phyloP scores from a whole-genome alignment of 2,888 invertebrate species.

The Tyria jacobaeae region DNA sequence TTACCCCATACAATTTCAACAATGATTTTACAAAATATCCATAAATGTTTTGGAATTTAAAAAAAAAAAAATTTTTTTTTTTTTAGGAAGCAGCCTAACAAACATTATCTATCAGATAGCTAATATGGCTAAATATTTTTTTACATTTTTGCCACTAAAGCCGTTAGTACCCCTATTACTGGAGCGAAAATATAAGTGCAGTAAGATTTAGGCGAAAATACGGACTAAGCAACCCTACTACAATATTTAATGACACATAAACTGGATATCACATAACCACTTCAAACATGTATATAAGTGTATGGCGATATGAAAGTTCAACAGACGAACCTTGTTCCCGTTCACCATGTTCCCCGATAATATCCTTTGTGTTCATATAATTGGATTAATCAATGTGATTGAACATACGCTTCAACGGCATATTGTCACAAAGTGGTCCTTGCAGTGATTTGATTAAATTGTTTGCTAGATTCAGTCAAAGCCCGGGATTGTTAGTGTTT shows the following conservation, averaged over 20 bases:
- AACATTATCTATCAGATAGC: no score
- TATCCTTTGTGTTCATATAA: slow-evolving; percentile 58
- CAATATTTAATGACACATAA: neutral
- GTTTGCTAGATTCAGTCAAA: slow-evolving; percentile 15
- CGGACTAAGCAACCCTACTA: neutral
- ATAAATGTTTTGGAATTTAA: no score
- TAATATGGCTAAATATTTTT: no score
- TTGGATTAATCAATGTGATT: slow-evolving; percentile 61
- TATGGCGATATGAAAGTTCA: no score
- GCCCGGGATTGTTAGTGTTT: slow-evolving; percentile 12
- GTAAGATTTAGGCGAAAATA: no score
- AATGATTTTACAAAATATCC: no score
- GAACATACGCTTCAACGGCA: slow-evolving; percentile 41
- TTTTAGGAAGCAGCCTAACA: no score
- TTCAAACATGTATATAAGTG: neutral
- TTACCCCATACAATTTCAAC: no score
- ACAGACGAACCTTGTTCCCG: slow-evolving; percentile 33
- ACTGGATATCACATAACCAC: neutral
- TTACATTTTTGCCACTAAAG: no score
- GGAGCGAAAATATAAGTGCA: no score
- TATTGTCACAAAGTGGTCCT: slow-evolving; percentile 34
- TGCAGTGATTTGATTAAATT: slow-evolving; percentile 26
- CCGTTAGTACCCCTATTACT: no score
- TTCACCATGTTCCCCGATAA: slow-evolving; percentile 44
- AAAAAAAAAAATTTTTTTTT: no score